A percentile compares a stretch with the other conserved stretches of the same genome.
Conservation (phyloP, 2,113 vertebrate genomes). For the Caranx melampygus region DNA sequence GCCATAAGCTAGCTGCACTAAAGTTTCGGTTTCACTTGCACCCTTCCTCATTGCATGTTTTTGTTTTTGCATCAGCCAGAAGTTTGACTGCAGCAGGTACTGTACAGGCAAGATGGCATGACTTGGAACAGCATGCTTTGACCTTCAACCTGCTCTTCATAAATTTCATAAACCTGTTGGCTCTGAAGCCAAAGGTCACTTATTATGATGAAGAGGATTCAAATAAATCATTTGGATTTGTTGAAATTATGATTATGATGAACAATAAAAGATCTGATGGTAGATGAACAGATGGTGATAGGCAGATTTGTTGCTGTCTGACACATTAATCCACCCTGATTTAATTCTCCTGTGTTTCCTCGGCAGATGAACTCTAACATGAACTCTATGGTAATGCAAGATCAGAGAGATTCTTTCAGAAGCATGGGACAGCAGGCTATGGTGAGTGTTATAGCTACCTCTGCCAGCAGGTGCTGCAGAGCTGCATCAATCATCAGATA, state of each 20-base stretch:
- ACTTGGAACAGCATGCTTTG: no score
- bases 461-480: not conserved
- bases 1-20: no score
- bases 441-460: slow-evolving; percentile 55
- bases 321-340: not conserved
- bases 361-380: slow-evolving; percentile 15
- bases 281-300: not conserved
- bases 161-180: no score
- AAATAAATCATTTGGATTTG: not conserved
- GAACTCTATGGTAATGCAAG: not conserved
- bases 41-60: no score
- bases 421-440: not conserved
- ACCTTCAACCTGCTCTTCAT: no score
- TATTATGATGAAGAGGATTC: not conserved
- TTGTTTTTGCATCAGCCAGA: no score
- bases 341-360: not conserved
- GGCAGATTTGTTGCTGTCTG: not conserved
- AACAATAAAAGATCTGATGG: not conserved
- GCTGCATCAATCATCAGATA: not conserved
- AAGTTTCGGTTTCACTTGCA: no score
- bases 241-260: not conserved
- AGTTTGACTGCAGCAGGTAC: no score
- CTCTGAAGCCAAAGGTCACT: no score
- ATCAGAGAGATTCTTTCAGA: not conserved
- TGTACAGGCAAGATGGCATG: no score